Conservation (phyloP, 2,797 vertebrate species). For the Esox lucius region DNA sequence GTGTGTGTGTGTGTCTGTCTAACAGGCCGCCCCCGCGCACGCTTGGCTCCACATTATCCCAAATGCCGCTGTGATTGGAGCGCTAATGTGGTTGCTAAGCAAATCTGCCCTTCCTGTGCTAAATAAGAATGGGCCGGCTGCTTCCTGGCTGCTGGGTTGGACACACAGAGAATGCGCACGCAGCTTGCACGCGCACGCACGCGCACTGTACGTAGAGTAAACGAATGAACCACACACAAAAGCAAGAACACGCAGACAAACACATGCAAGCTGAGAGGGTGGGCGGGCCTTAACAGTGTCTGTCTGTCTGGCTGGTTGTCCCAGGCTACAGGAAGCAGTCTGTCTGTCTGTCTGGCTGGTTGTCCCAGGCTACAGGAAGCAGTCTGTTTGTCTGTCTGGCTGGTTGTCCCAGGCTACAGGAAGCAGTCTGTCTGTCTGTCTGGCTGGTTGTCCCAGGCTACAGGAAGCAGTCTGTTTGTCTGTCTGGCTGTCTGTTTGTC, state of each 20-base stretch:
- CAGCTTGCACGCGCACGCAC: background rate
- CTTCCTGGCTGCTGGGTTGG: slow-evolving; percentile 61
- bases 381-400: background rate
- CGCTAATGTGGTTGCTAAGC: slow-evolving; percentile 75
- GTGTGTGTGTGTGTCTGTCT: slow-evolving; percentile 28
- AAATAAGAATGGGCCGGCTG: slow-evolving; percentile 60
- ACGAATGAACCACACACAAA: background rate
- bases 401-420: slow-evolving; percentile 11
- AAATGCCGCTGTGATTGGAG: slow-evolving; percentile 69
- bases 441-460: background rate
- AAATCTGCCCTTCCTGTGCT: slow-evolving; percentile 67
- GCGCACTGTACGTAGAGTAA: background rate
- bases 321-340: slow-evolving; percentile 12
- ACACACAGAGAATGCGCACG: no score
- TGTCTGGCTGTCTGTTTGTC: background rate
- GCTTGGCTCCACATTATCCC: slow-evolving; percentile 63
- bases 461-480: background rate
- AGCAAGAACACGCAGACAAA: background rate
- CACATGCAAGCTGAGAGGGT: background rate
- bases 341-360: background rate
- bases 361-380: no score
- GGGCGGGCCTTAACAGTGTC: background rate
- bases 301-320: slow-evolving; percentile 5
- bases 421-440: slow-evolving; percentile 8
- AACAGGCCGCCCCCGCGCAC: slow-evolving; percentile 54